Conservation (phyloP, 37 sponge, comb jelly and placozoan genomes). For the Crambe crambe region DNA sequence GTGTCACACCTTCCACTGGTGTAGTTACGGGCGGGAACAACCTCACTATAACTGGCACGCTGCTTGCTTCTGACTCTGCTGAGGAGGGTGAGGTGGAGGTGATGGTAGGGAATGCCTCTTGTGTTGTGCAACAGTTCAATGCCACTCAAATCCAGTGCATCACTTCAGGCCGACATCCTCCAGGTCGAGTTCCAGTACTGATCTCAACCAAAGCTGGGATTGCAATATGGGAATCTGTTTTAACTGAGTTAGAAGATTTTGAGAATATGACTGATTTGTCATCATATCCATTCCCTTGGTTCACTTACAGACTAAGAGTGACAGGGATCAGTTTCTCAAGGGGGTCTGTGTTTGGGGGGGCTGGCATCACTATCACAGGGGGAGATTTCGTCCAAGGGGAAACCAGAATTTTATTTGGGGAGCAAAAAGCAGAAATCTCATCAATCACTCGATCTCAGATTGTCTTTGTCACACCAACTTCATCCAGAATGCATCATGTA, state of each 20-base stretch:
- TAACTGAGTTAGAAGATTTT: not conserved
- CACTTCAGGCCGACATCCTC: not conserved
- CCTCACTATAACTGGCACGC: conserved; percentile 46
- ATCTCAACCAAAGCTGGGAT: conserved; percentile 27
- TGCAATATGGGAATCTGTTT: conserved; percentile 11
- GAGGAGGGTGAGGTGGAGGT: conserved; percentile 11
- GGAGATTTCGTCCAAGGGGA: conserved; percentile 27
- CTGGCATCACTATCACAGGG: conserved; percentile 47
- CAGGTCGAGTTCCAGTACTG: conserved; percentile 1
- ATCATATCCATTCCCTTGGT: conserved; percentile 27
- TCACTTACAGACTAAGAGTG: conserved; percentile 52
- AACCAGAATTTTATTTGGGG: conserved; percentile 29
- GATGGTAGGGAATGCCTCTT: conserved; percentile 20
- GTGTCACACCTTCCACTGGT: conserved; percentile 27
- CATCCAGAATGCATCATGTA: conserved; percentile 5
- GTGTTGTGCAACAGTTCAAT: conserved; percentile 21
- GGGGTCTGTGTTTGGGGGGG: conserved; percentile 66
- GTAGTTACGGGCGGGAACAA: conserved; percentile 49
- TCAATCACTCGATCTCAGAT: conserved; percentile 45
- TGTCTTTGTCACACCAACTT: conserved; percentile 36
- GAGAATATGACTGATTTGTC: not conserved
- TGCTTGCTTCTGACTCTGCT: conserved; percentile 20
- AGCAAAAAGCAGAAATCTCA: conserved; percentile 14
- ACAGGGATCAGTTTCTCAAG: not conserved
- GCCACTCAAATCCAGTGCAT: conserved; percentile 28